Conservation (phyloP, 2,888 invertebrate genomes). For the Leistus spinibarbis region DNA sequence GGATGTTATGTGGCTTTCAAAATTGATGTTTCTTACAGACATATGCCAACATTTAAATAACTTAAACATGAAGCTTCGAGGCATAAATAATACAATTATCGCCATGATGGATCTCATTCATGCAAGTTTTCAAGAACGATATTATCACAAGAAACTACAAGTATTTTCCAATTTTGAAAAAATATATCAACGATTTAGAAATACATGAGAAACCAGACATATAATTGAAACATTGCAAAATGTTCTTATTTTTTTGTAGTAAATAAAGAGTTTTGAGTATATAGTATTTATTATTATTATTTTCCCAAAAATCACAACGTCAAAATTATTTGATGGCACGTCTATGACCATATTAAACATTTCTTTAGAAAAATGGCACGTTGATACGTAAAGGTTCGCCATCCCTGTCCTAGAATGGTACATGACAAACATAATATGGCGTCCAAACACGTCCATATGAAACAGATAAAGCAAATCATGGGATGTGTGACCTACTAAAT, state of each 20-base stretch:
- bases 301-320: too few species aligned
- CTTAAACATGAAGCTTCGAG: background rate
- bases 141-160: constrained; percentile 6
- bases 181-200: constrained; percentile 35
- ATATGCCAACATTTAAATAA: constrained; percentile 7
- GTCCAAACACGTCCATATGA: too few species aligned
- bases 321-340: too few species aligned
- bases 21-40: constrained; percentile 46
- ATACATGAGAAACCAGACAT: constrained; percentile 28
- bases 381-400: too few species aligned
- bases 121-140: constrained; percentile 21
- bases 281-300: constrained; percentile 24
- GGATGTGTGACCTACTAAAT: too few species aligned
- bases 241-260: constrained; percentile 23
- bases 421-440: too few species aligned
- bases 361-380: too few species aligned
- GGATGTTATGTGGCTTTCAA: constrained; percentile 45
- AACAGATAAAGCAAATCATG: too few species aligned
- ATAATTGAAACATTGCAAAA: constrained; percentile 20
- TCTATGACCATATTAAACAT: too few species aligned
- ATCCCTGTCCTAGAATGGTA: too few species aligned
- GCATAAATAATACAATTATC: background rate
- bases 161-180: constrained; percentile 18
- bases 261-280: constrained; percentile 18
- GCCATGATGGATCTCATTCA: background rate